Percentiles rank a stretch among this genome's conserved stretches.
Conservation (phyloP, 2,797 vertebrate species). For the Oceanodroma leucorhoa region DNA sequence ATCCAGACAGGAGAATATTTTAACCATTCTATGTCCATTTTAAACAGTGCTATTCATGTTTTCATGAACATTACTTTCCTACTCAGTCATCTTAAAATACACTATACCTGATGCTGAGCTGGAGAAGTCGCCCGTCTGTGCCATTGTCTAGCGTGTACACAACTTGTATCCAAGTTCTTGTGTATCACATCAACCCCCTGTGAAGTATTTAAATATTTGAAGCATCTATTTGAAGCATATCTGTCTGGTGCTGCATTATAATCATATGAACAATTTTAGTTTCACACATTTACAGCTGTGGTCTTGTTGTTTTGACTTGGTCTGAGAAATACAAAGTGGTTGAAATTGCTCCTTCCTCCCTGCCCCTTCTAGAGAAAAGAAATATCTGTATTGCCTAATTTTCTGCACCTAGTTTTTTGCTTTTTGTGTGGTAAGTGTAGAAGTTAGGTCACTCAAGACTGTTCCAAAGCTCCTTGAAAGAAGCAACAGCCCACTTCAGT, state of each 20-base stretch:
- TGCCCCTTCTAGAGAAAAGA: not conserved
- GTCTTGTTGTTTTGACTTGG: not conserved
- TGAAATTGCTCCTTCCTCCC: not conserved
- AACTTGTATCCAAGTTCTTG: not conserved
- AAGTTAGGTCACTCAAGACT: not conserved
- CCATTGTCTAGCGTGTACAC: too few species aligned
- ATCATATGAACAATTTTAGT: not conserved
- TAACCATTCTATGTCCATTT: not conserved
- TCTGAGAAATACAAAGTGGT: not conserved
- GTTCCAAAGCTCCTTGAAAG: not conserved
- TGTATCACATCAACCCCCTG: not conserved
- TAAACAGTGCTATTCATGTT: not conserved
- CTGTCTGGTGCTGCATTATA: not conserved
- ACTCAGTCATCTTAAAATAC: not conserved
- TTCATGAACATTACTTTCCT: not conserved
- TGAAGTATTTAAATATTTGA: not conserved
- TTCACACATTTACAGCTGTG: not conserved
- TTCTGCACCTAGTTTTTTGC: not conserved
- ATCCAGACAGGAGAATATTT: not conserved
- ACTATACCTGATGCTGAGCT: not conserved
- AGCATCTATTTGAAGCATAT: not conserved
- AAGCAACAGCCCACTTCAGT: not conserved
- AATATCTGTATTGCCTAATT: not conserved
- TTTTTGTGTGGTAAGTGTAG: not conserved
- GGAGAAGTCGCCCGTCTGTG: not conserved